Evolutionary conservation across 1,140 invertebrate species (phyloP).

Genomic region (Drosophila jambulina): DNA sequence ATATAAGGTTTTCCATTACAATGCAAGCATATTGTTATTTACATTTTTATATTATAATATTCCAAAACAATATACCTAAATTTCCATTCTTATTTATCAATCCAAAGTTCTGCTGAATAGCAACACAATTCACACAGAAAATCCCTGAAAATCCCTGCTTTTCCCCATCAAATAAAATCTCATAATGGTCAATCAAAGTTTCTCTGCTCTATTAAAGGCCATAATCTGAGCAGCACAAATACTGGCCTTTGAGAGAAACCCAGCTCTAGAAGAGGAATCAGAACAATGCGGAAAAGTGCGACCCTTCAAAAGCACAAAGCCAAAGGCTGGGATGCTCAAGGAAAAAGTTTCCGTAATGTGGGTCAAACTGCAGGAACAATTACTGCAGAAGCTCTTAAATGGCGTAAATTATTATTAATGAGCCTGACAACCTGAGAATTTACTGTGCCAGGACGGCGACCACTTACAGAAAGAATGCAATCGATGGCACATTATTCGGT

Average conservation of each 20-base stretch:
- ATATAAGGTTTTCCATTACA: no score
- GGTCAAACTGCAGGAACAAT: conserved; percentile 3
- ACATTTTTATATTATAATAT: no score
- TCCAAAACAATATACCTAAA: not conserved
- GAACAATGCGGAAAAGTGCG: conserved; percentile 8
- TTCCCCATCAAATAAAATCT: not conserved
- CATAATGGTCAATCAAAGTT: conserved; percentile 8
- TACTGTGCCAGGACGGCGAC: not conserved
- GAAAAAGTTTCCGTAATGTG: conserved; percentile 5
- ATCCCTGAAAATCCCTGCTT: not conserved
- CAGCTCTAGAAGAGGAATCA: not conserved
- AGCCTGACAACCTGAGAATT: not conserved
- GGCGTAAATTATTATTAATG: conserved; percentile 9
- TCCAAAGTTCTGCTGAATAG: not conserved
- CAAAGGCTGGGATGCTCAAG: conserved; percentile 1
- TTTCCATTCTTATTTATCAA: not conserved
- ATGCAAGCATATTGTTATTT: no score
- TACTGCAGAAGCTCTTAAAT: not conserved
- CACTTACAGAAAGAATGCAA: not conserved
- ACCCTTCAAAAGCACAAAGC: conserved; percentile 8
- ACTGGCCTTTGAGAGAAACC: not conserved
- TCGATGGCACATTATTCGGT: not conserved
- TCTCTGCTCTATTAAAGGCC: conserved; percentile 7
- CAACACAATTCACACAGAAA: not conserved
- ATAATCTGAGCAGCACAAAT: not conserved